Conservation (phyloP, 2,888 invertebrate species). For the Noctua janthe region DNA sequence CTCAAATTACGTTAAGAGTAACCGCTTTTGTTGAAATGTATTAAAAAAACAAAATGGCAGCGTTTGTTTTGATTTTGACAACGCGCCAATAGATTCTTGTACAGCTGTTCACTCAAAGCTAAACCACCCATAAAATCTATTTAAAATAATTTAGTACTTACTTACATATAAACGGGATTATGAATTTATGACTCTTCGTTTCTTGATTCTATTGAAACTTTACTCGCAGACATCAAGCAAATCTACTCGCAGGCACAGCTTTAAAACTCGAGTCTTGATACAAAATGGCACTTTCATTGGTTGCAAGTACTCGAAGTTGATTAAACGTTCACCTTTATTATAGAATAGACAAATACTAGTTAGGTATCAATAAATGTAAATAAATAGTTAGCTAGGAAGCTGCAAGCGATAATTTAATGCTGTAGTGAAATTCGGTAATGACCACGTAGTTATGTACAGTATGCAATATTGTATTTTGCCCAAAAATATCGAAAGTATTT, state of each 20-base stretch:
- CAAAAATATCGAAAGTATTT: slow-evolving; percentile 14
- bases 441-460: neutral
- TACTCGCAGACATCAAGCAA: neutral
- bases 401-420: neutral
- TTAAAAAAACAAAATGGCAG: neutral
- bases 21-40: neutral
- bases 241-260: no score
- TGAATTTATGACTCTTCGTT: neutral
- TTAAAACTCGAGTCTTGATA: neutral
- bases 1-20: neutral
- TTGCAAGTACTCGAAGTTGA: neutral
- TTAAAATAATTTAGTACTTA: neutral
- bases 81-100: neutral
- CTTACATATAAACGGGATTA: neutral
- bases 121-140: neutral
- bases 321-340: neutral
- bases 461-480: slow-evolving; percentile 10
- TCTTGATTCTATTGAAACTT: neutral
- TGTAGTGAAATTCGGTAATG: neutral
- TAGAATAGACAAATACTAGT: neutral
- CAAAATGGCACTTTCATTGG: neutral
- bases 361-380: neutral
- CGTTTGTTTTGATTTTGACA: neutral
- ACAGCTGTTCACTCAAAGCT: neutral
- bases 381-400: neutral